Evolutionary conservation across 1,140 invertebrate species (phyloP).

Genomic region (Macrobrachium nipponense): DNA sequence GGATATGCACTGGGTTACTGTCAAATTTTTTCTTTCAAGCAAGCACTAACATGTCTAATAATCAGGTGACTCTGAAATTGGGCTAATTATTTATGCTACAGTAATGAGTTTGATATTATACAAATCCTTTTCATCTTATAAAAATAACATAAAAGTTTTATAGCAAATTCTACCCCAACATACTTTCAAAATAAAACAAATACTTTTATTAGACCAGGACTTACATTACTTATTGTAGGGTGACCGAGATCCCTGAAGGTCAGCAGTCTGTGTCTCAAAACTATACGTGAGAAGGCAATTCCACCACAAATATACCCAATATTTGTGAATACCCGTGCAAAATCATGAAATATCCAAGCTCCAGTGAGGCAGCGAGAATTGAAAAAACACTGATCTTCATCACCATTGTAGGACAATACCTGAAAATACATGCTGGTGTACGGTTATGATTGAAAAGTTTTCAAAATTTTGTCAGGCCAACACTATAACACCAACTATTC

Average conservation of each 20-base stretch:
- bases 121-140: too few species aligned
- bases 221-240: constrained; percentile 15
- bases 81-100: too few species aligned
- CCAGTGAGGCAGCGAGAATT: constrained; percentile 43
- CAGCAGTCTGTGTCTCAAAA: constrained; percentile 16
- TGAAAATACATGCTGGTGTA: neutral
- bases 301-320: constrained; percentile 23
- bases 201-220: neutral
- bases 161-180: too few species aligned
- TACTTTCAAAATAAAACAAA: too few species aligned
- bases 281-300: constrained; percentile 28
- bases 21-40: too few species aligned
- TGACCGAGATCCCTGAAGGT: constrained; percentile 4
- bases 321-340: constrained; percentile 49
- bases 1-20: too few species aligned
- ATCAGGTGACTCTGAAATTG: too few species aligned
- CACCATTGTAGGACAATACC: constrained; percentile 31
- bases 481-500: neutral
- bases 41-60: too few species aligned
- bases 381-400: constrained; percentile 48
- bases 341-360: constrained; percentile 19
- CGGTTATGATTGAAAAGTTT: neutral
- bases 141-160: too few species aligned
- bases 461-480: neutral
- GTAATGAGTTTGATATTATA: too few species aligned